Evolutionary conservation across 2,888 invertebrate genomes (phyloP).

Genomic region (Sabatieria punctata): DNA sequence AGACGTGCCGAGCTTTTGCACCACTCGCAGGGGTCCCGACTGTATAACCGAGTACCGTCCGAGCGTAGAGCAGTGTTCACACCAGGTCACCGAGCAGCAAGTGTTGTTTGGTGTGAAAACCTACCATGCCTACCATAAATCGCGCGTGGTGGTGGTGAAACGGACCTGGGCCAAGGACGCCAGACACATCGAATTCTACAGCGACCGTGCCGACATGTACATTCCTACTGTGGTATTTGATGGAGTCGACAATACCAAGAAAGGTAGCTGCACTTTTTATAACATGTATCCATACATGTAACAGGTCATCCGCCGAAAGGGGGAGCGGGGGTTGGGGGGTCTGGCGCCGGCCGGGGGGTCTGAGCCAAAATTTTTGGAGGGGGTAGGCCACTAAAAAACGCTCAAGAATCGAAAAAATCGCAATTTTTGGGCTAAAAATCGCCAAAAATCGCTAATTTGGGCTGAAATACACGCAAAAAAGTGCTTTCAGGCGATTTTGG

Average conservation of each 20-base stretch:
- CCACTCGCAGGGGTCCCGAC: background rate
- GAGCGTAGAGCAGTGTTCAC: background rate
- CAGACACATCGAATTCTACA: conserved; percentile 55
- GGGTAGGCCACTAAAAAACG: no score
- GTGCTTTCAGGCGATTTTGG: no score
- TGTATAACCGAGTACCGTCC: background rate
- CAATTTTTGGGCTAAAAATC: no score
- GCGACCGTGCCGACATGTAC: conserved; percentile 51
- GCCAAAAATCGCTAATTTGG: no score
- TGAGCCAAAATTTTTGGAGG: no score
- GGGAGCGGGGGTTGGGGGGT: no score
- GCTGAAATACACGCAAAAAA: no score
- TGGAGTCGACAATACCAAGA: conserved; percentile 61
- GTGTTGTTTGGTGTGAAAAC: conserved; percentile 79
- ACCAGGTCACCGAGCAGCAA: conserved; percentile 38
- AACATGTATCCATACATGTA: no score
- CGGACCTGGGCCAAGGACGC: conserved; percentile 64
- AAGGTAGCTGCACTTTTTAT: conserved; percentile 35
- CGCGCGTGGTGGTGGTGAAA: conserved; percentile 57
- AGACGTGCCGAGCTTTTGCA: no score
- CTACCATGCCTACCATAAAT: conserved; percentile 59
- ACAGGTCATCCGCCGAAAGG: no score
- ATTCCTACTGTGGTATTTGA: conserved; percentile 51
- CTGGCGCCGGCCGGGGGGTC: no score
- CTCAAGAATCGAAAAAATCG: no score